Percentiles rank a stretch among this genome's conserved stretches.
Evolutionary conservation across 2,113 vertebrate species (phyloP).

Genomic region (Oryctolagus cuniculus): mOryCun1.1 NC_091449.1:6635001-6635500

Average conservation of each 20-base stretch:
- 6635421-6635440: conserved; percentile 65
- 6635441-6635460: conserved; percentile 71
- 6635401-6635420: conserved; percentile 72
- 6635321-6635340: conserved; percentile 67
- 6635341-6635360: conserved; percentile 64
- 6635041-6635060: conserved; percentile 67
- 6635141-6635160: conserved; percentile 65
- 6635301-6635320: conserved; percentile 68
- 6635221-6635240: conserved; percentile 71
- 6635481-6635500: conserved; percentile 74
- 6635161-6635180: conserved; percentile 73
- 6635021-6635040: conserved; percentile 71
- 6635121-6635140: conserved; percentile 77
- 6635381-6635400: conserved; percentile 74
- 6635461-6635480: conserved; percentile 64
- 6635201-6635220: conserved; percentile 73
- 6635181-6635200: conserved; percentile 70
- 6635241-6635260: conserved; percentile 79
- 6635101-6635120: conserved; percentile 73
- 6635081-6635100: conserved; percentile 67
- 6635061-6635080: conserved; percentile 73
- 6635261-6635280: conserved; percentile 61
- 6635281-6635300: conserved; percentile 74
- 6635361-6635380: conserved; percentile 57
- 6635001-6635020: conserved; percentile 71